phyloP scores from a whole-genome alignment of 1,140 invertebrate species.

The Aphidius ervi region DNA sequence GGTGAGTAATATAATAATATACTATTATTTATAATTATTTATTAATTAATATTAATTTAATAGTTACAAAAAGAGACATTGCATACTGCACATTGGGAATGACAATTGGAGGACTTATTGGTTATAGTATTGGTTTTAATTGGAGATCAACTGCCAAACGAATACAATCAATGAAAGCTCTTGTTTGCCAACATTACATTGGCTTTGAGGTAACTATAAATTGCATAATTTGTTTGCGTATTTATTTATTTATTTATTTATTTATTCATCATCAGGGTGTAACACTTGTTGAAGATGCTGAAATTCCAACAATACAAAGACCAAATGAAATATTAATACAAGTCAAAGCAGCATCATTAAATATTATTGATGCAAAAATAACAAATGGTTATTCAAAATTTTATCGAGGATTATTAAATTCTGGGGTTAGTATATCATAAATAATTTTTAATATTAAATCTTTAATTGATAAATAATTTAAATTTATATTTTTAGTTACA shows the following conservation, averaged over 20 bases:
- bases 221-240: background rate
- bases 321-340: slow-evolving; percentile 62
- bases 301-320: slow-evolving; percentile 54
- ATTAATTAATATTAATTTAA: slow-evolving; percentile 15
- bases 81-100: slow-evolving; percentile 53
- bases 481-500: slow-evolving; percentile 43
- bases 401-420: slow-evolving; percentile 57
- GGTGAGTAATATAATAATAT: slow-evolving; percentile 33
- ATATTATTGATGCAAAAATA: slow-evolving; percentile 63
- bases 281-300: slow-evolving; percentile 56
- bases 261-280: slow-evolving; percentile 43
- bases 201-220: slow-evolving; percentile 45
- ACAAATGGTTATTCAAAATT: slow-evolving; percentile 60
- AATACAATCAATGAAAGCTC: slow-evolving; percentile 53
- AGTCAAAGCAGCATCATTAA: slow-evolving; percentile 63
- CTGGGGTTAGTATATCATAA: slow-evolving; percentile 47
- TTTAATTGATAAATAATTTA: too few relatives aligned
- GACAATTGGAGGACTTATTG: slow-evolving; percentile 51
- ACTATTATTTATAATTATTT: slow-evolving; percentile 24
- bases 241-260: background rate
- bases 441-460: too few relatives aligned
- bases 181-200: slow-evolving; percentile 54
- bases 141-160: slow-evolving; percentile 39
- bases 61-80: slow-evolving; percentile 50
- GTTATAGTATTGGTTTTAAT: slow-evolving; percentile 48